phyloP scores from a whole-genome alignment of 2,888 invertebrate species.

The Dolomedes plantarius region DNA sequence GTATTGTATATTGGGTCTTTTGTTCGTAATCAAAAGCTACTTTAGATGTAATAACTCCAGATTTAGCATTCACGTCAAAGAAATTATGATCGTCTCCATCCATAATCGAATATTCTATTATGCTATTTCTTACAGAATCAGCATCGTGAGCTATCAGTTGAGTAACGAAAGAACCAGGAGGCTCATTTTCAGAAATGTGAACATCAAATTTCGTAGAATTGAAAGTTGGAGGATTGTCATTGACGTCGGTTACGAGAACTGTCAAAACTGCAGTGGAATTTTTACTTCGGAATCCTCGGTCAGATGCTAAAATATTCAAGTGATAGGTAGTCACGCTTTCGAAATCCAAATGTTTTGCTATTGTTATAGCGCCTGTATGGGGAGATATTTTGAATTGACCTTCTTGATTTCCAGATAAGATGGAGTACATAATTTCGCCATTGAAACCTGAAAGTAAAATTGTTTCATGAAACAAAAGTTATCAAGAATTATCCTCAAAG shows the following conservation, averaged over 20 bases:
- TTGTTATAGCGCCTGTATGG: slow-evolving; percentile 86
- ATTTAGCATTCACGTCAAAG: slow-evolving; percentile 86
- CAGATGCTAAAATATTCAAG: slow-evolving; percentile 90
- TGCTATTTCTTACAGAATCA: slow-evolving; percentile 91
- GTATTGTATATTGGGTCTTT: slow-evolving; percentile 84
- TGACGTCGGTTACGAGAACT: slow-evolving; percentile 92
- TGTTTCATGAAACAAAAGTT: background rate
- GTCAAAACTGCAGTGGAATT: slow-evolving; percentile 87
- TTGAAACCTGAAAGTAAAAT: slow-evolving; percentile 83
- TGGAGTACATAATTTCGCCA: slow-evolving; percentile 89
- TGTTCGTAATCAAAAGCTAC: slow-evolving; percentile 92
- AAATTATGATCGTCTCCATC: slow-evolving; percentile 84
- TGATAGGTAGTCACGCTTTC: slow-evolving; percentile 90
- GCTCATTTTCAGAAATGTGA: slow-evolving; percentile 88
- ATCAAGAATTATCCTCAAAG: too few species aligned
- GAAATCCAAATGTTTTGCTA: slow-evolving; percentile 88
- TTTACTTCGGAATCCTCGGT: slow-evolving; percentile 88
- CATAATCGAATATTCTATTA: slow-evolving; percentile 88
- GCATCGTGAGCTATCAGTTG: slow-evolving; percentile 87
- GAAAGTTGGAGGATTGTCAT: slow-evolving; percentile 93
- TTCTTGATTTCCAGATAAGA: slow-evolving; percentile 88
- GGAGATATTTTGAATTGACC: slow-evolving; percentile 88
- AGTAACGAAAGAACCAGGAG: slow-evolving; percentile 85
- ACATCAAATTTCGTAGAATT: slow-evolving; percentile 86
- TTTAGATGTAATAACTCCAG: slow-evolving; percentile 86